A percentile compares a stretch with the other conserved stretches of the same genome.
These are phyloP conservation scores for Odontomachus brunneus DNA, from an alignment of 1,140 invertebrate species.

Conservation along the genomic window DNA sequence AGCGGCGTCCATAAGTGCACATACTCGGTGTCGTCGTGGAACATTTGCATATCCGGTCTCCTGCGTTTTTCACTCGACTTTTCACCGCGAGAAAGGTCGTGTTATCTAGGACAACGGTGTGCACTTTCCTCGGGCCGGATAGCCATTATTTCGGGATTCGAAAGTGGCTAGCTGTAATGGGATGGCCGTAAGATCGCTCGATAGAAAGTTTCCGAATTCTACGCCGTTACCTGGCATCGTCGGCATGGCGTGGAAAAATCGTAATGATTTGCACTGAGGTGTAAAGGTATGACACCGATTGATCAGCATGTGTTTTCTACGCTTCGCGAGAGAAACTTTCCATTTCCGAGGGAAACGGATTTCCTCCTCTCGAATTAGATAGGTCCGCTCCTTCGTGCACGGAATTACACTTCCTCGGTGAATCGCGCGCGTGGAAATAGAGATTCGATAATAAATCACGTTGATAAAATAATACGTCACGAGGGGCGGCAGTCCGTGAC, in stretches of 20 bases:
- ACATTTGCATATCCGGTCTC: slow-evolving; percentile 43
- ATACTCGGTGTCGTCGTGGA: neutral
- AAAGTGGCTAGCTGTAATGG: too few relatives aligned
- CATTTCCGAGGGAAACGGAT: too few relatives aligned
- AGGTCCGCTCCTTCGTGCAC: too few relatives aligned
- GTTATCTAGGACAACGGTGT: slow-evolving; percentile 27
- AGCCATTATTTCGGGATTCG: neutral
- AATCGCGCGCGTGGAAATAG: neutral
- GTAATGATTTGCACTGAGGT: too few relatives aligned
- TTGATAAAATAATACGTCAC: neutral
- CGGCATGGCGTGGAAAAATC: too few relatives aligned
- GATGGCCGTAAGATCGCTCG: too few relatives aligned
- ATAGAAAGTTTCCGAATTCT: too few relatives aligned
- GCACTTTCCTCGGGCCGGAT: neutral
- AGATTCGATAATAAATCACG: neutral
- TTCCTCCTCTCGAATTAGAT: too few relatives aligned
- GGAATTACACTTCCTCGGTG: neutral
- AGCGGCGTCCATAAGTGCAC: slow-evolving; percentile 12
- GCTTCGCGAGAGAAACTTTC: too few relatives aligned
- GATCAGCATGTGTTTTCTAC: too few relatives aligned
- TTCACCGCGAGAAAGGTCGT: slow-evolving; percentile 1
- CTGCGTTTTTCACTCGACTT: neutral
- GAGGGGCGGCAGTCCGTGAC: neutral
- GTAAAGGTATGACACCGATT: too few relatives aligned
- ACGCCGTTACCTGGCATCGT: too few relatives aligned